Evolutionary conservation across 1,140 invertebrate genomes (phyloP).

Genomic region (Venturia canescens): DNA sequence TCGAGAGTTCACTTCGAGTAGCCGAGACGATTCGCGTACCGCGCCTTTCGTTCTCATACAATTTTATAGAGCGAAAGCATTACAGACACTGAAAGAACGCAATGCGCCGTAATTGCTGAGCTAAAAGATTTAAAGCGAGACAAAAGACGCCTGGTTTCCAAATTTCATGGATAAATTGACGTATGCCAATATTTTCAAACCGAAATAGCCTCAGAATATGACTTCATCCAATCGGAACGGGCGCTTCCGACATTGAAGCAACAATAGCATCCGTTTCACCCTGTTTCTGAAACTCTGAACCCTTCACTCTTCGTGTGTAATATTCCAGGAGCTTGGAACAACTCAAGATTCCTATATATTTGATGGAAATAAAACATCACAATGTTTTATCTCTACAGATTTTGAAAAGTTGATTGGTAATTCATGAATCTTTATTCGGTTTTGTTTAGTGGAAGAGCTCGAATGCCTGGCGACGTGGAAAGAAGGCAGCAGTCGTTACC

Average conservation of each 20-base stretch:
- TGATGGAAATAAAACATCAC: not conserved
- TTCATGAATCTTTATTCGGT: no score
- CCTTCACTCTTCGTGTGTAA: not conserved
- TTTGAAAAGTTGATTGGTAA: no score
- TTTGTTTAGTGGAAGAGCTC: conserved; percentile 86
- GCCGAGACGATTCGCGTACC: conserved; percentile 14
- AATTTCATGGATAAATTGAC: conserved; percentile 12
- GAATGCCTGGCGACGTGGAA: conserved; percentile 93
- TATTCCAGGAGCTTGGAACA: not conserved
- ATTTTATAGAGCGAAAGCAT: not conserved
- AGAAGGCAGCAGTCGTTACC: conserved; percentile 90
- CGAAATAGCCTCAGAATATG: not conserved
- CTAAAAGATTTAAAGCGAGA: conserved; percentile 25
- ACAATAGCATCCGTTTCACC: not conserved
- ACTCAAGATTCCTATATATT: not conserved
- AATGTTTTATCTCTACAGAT: no score
- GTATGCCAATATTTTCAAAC: not conserved
- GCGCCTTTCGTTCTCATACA: not conserved
- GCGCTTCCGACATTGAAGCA: not conserved
- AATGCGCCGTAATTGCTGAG: conserved; percentile 47
- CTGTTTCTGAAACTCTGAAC: not conserved
- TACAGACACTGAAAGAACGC: conserved; percentile 19
- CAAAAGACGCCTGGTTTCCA: conserved; percentile 39
- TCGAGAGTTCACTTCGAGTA: conserved; percentile 23
- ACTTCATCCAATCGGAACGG: not conserved